phyloP scores from a whole-genome alignment of 2,797 vertebrate genomes.

The Cuniculus paca region DNA sequence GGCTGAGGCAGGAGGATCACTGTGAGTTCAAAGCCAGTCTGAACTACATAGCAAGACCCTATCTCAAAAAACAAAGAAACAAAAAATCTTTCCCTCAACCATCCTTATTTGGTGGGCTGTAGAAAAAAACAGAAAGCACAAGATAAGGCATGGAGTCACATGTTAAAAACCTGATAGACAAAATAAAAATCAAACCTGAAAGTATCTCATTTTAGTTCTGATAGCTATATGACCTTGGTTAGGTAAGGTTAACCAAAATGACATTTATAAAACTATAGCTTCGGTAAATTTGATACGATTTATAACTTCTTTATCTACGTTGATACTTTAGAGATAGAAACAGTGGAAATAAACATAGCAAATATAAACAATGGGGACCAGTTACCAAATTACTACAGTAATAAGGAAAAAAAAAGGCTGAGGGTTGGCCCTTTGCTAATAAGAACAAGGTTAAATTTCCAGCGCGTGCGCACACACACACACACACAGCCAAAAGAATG shows the following conservation, averaged over 20 bases:
- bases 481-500: not conserved
- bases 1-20: not conserved
- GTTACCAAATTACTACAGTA: not conserved
- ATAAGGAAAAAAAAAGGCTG: not conserved
- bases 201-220: not conserved
- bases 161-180: not conserved
- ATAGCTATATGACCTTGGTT: not conserved
- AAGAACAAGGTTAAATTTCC: not conserved
- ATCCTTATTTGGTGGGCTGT: not conserved
- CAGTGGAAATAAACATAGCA: not conserved
- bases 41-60: not conserved
- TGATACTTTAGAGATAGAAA: not conserved
- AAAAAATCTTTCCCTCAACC: not conserved
- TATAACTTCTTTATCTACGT: not conserved
- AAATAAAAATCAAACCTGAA: constrained; percentile 28
- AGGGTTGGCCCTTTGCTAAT: not conserved
- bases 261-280: constrained; percentile 10
- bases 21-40: not conserved
- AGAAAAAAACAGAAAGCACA: not conserved
- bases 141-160: not conserved
- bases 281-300: not conserved
- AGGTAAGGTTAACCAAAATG: not conserved
- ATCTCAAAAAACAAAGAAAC: not conserved
- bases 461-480: not conserved
- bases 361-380: not conserved